A percentile compares a stretch with the other conserved stretches of the same genome.
phyloP scores from a whole-genome alignment of 2,113 vertebrate genomes.

The Phaethon lepturus region DNA sequence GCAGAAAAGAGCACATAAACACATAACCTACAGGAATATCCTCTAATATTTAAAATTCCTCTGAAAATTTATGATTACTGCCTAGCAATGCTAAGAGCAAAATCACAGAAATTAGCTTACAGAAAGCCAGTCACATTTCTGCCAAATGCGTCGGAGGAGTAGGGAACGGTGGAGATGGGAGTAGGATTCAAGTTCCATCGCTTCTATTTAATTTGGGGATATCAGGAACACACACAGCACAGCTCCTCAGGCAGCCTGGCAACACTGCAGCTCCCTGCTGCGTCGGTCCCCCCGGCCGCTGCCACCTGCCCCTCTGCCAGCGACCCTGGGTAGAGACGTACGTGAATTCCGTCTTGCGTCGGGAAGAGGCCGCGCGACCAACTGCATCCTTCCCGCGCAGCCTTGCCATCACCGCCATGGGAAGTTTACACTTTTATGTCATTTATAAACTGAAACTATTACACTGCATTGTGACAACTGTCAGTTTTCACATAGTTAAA shows the following conservation, averaged over 20 bases:
- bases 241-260: neutral
- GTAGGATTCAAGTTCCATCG: neutral
- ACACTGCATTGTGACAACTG: neutral
- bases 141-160: neutral
- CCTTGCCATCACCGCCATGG: neutral
- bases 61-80: neutral
- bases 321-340: neutral
- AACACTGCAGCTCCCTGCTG: neutral
- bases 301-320: neutral
- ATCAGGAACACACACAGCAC: neutral
- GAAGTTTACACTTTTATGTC: neutral
- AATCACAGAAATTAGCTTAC: neutral
- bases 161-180: neutral
- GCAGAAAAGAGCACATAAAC: neutral
- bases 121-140: neutral
- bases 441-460: neutral
- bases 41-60: neutral
- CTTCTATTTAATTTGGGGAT: neutral
- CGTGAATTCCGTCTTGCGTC: neutral
- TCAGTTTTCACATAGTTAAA: conserved; percentile 8
- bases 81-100: neutral
- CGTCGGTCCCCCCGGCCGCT: neutral
- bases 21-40: neutral
- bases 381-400: neutral
- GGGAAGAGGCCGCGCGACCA: neutral